Evolutionary conservation across 1,140 invertebrate species (phyloP), one percentile per base, ranked within the genome.

Genomic region (Epicauta chinensis): DNA sequence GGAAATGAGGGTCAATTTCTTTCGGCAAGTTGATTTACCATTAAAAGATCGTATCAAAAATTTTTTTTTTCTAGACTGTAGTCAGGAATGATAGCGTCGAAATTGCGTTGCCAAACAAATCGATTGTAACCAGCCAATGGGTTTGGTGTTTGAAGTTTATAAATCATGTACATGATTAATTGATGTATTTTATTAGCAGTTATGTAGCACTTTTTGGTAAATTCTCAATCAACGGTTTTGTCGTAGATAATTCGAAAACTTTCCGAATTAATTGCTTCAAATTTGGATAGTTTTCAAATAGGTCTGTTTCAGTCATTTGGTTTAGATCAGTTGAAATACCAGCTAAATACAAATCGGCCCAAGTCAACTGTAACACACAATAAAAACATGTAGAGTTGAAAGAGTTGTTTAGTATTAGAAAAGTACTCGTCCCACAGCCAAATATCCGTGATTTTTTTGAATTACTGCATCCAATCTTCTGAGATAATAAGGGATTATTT

Each of bases 161-260:
- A 23, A 23, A 23, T 5, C 23, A 23, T 5, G 4, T 23, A 23
- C 4, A 5, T 23, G 7, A 7, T 3, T 1, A 23, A 23, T 23
- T 5, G 7, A 23, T 23, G 7, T 0, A 3, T 5, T 23, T 23
- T 23, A 23, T 23, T 23, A 2, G 2, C 23, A 23, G 7, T 23
- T 23, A 23, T 23, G 23, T 23, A 5, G 23, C 32, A 34, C 32
- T 6, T 34, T 75, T 64, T 12, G 81, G 82, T 32, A 81, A 76
- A 51, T 78, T 81, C 48, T 76, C 81, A 17, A 84, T 70, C 79
- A 81, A 87, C 11, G 69, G 73, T 58, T 85, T 86, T 53, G 86
- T 80, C 1, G 66, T 62, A 6, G 83, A 81, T 40, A 81, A 49
- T 4, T 65, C 64, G 1, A 76, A 59, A 16, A 85, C 76, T 53